Evolutionary conservation across 2,113 vertebrate species (phyloP), one percentile per base, ranked within the genome.

Genomic region (Gallinago media): DNA sequence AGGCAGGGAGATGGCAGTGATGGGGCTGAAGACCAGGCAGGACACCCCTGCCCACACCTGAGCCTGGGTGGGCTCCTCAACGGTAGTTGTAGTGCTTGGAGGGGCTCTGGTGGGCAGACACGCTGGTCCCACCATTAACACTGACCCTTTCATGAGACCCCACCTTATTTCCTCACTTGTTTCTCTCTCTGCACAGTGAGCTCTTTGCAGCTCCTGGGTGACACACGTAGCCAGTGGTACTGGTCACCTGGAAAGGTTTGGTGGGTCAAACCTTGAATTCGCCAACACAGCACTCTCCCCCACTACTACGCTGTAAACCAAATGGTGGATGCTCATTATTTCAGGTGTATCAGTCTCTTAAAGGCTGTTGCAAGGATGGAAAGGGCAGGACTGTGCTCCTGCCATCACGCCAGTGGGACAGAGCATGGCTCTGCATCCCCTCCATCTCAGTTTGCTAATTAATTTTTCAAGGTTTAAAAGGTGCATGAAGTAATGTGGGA

Each of bases 11-110:
- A 32, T 1, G 5, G 26, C 26, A 16, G 47, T 2, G 0, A 19
- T 21, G 40, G 31, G 42, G 76, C 25, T 42, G 42, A 58, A 21
- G 44, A 46, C 11, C 34, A 29, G 36, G n/a, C 25, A 34, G 58
- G 44, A 2, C 8, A 27, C 20, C 23, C 18, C 19, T 65, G 32
- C 31, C 59, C 21, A 10, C 0, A 0, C 1, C 1, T 21, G 38
- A 62, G 47, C 23, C 56, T 27, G 25, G 11, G 40, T 26, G 2
- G 2, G n/a, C 11, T 32, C 25, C 34, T 34, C 6, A 1, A 4
- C 0, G 0, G 44, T 18, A 14, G 31, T 11, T 1, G 1, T 20
- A 29, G 22, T 1, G 4, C 21, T 12, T 38, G 58, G 42, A 78
- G 44, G 22, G 27, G 9, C 27, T 85, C 47, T 49, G 12, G n/a